phyloP scores from a whole-genome alignment of 2,113 vertebrate genomes.

The Corynorhinus townsendii region DNA sequence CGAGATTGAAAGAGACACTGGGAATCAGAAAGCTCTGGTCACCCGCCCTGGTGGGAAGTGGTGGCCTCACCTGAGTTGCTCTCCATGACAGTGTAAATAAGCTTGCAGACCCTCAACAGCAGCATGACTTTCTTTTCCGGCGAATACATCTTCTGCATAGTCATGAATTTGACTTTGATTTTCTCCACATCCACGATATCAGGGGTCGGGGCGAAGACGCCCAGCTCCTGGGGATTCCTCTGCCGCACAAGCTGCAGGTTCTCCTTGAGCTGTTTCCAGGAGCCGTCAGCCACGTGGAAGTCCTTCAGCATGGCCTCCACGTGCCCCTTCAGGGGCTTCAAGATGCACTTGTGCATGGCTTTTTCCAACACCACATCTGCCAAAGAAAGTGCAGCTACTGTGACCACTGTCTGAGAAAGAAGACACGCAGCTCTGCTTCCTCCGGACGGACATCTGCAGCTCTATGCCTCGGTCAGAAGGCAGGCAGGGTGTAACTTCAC shows the following conservation, averaged over 20 bases:
- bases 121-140: constrained; percentile 96
- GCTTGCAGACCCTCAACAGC: constrained; percentile 93
- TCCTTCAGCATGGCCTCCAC: constrained; percentile 89
- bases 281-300: constrained; percentile 89
- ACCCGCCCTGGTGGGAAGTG: neutral
- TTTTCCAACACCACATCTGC: constrained; percentile 94
- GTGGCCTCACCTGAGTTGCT: constrained; percentile 92
- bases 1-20: neutral
- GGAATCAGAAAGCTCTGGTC: neutral
- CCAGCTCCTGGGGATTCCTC: constrained; percentile 92
- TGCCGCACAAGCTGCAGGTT: constrained; percentile 91
- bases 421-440: neutral
- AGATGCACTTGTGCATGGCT: constrained; percentile 96
- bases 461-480: fast-evolving
- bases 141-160: constrained; percentile 96
- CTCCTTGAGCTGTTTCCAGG: constrained; percentile 91
- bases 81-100: constrained; percentile 98
- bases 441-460: neutral
- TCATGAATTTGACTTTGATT: constrained; percentile 93
- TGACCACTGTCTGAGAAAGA: constrained; percentile 42
- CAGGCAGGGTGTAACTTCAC: neutral
- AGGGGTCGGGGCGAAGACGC: constrained; percentile 90
- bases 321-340: constrained; percentile 91
- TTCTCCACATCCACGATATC: constrained; percentile 92
- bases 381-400: constrained; percentile 61